These are phyloP conservation scores for Epinotia ramella DNA, from an alignment of 2,888 invertebrate species.

Conservation along the genomic window DNA sequence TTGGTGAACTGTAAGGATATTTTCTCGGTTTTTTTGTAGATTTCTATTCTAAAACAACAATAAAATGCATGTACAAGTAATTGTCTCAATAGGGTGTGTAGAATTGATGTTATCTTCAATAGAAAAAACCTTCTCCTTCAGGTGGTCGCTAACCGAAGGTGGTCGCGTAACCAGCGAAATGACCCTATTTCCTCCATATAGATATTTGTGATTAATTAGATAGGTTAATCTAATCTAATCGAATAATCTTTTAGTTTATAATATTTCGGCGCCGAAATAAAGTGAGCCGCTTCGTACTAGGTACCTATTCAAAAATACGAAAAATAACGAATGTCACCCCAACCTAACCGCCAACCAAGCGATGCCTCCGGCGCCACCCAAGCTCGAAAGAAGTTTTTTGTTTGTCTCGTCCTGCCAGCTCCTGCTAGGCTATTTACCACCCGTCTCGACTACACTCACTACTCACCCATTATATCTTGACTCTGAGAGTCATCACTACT, in stretches of 20 bases:
- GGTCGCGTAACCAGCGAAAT: too few relatives aligned
- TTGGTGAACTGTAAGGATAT: too few relatives aligned
- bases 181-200: too few relatives aligned
- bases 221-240: too few relatives aligned
- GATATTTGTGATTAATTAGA: too few relatives aligned
- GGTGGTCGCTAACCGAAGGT: too few relatives aligned
- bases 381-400: constrained; percentile 71
- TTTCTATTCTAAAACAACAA: too few relatives aligned
- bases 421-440: background rate
- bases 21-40: too few relatives aligned
- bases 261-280: background rate
- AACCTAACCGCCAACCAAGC: constrained; percentile 22
- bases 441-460: background rate
- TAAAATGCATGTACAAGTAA: too few relatives aligned
- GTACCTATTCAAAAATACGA: constrained; percentile 20
- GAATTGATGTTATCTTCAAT: too few relatives aligned
- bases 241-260: background rate
- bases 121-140: too few relatives aligned
- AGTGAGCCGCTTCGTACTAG: background rate
- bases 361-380: constrained; percentile 73
- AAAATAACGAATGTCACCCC: constrained; percentile 21
- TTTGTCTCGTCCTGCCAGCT: constrained; percentile 63
- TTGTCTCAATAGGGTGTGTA: too few relatives aligned
- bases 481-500: background rate
- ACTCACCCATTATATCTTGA: background rate